phyloP scores from a whole-genome alignment of 1,140 invertebrate genomes.

The Condylostylus longicornis region DNA sequence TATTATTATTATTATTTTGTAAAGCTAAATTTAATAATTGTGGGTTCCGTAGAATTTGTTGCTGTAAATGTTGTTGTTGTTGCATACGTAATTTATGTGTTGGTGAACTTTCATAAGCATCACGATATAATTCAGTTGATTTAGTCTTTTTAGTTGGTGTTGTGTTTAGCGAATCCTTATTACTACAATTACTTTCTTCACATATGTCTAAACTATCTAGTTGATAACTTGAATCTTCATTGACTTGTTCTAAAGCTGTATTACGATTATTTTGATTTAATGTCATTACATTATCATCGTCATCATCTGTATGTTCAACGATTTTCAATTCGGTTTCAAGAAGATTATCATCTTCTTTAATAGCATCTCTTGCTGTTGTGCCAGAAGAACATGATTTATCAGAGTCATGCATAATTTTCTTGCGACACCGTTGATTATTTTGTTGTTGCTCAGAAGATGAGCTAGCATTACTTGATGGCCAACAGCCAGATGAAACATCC shows the following conservation, averaged over 20 bases:
- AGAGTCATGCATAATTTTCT: slow-evolving; percentile 32
- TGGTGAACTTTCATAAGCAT: slow-evolving; percentile 6
- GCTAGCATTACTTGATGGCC: slow-evolving; percentile 34
- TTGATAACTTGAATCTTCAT: background rate
- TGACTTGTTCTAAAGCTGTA: no score
- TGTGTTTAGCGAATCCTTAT: background rate
- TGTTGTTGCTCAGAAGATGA: slow-evolving; percentile 21
- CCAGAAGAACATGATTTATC: no score
- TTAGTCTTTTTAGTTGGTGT: background rate
- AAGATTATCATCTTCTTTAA: no score
- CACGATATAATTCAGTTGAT: slow-evolving; percentile 7
- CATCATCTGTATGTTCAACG: no score
- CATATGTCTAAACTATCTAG: slow-evolving; percentile 1
- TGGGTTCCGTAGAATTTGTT: slow-evolving; percentile 27
- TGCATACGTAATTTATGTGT: slow-evolving; percentile 21
- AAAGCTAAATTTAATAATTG: slow-evolving; percentile 22
- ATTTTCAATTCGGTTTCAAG: no score
- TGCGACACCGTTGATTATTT: slow-evolving; percentile 26
- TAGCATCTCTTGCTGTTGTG: no score
- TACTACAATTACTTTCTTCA: background rate
- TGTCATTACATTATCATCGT: no score
- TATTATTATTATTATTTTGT: slow-evolving; percentile 14
- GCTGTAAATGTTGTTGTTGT: slow-evolving; percentile 23
- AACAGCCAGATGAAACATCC: slow-evolving; percentile 46
- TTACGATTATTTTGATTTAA: no score